Conservation (phyloP, 2,888 invertebrate genomes). For the Dermolepida albohirtum region DNA sequence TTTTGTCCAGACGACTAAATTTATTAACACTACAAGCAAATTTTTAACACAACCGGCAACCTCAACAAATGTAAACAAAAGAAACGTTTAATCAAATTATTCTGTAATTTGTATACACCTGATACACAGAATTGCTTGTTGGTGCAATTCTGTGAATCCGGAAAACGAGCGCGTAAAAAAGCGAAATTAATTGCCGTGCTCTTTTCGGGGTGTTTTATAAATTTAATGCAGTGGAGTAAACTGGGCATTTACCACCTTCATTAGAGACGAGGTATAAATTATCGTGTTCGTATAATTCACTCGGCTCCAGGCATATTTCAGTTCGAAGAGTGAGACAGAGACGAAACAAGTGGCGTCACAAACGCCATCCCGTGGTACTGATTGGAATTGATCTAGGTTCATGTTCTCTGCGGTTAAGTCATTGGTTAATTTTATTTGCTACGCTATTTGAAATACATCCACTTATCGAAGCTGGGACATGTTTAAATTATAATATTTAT, state of each 20-base stretch:
- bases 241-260: constrained; percentile 63
- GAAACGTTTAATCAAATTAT: constrained; percentile 38
- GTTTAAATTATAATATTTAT: background rate
- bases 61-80: constrained; percentile 35
- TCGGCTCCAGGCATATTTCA: constrained; percentile 61
- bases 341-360: constrained; percentile 8
- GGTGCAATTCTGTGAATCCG: background rate
- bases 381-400: constrained; percentile 33
- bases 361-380: constrained; percentile 17
- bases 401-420: constrained; percentile 19
- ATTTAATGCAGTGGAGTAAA: constrained; percentile 59
- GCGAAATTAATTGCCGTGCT: constrained; percentile 42
- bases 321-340: constrained; percentile 47
- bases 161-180: constrained; percentile 17
- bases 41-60: constrained; percentile 11
- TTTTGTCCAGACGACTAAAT: constrained; percentile 11
- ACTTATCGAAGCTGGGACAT: background rate
- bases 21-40: constrained; percentile 7
- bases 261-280: constrained; percentile 62
- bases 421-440: constrained; percentile 25
- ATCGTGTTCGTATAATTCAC: constrained; percentile 62
- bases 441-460: background rate
- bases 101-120: constrained; percentile 35
- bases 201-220: constrained; percentile 53
- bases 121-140: constrained; percentile 26